A percentile compares a stretch with the other conserved stretches of the same genome.
phyloP scores from a whole-genome alignment of 2,888 invertebrate species.

The Cerceris rybyensis region DNA sequence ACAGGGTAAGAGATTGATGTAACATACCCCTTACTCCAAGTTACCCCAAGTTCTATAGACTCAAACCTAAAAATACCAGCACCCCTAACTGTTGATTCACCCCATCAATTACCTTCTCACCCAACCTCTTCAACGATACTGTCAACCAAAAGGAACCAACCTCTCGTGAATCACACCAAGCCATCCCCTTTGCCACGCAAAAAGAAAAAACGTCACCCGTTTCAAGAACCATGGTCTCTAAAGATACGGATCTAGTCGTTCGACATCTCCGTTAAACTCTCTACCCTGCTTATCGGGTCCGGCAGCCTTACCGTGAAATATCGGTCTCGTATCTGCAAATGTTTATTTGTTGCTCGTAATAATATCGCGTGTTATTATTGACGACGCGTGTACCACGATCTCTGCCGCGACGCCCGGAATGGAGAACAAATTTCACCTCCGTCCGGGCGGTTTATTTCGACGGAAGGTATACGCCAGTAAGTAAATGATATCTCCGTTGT shows the following conservation, averaged over 20 bases:
- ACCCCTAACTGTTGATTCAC: too few species aligned
- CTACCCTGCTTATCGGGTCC: slow-evolving; percentile 36
- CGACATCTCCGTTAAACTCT: slow-evolving; percentile 37
- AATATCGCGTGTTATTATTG: slow-evolving; percentile 60
- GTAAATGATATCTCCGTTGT: slow-evolving; percentile 59
- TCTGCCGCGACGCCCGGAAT: slow-evolving; percentile 9
- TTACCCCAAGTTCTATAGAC: too few species aligned
- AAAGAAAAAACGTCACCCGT: slow-evolving; percentile 11
- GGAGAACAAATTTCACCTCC: slow-evolving; percentile 45
- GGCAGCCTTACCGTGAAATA: slow-evolving; percentile 37
- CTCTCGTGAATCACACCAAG: not conserved
- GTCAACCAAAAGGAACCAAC: not conserved
- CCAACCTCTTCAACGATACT: too few species aligned
- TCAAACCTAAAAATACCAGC: too few species aligned
- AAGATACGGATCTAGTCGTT: slow-evolving; percentile 49
- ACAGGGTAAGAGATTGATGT: too few species aligned
- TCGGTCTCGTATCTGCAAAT: slow-evolving; percentile 32
- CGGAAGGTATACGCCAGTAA: slow-evolving; percentile 28
- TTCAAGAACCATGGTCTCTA: slow-evolving; percentile 43
- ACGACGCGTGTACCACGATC: slow-evolving; percentile 34
- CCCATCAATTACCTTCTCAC: too few species aligned
- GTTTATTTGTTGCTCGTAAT: slow-evolving; percentile 63
- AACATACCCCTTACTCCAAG: too few species aligned
- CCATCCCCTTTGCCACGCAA: slow-evolving; percentile 17
- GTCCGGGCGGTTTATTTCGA: slow-evolving; percentile 49